These are phyloP conservation scores for Epirrhoe tristata DNA, from an alignment of 2,888 invertebrate genomes.

Conservation along the genomic window DNA sequence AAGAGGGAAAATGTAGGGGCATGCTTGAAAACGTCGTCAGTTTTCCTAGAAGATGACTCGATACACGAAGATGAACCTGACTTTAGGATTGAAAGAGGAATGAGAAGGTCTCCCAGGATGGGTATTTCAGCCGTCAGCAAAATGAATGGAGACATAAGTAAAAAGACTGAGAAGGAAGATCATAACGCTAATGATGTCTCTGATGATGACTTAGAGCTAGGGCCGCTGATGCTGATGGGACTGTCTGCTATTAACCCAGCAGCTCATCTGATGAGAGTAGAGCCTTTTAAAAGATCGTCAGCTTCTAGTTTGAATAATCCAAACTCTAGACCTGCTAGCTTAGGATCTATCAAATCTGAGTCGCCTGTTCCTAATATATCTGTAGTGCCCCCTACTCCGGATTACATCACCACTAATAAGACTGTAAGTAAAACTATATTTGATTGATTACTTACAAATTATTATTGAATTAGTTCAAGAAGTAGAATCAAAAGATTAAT, in stretches of 20 bases:
- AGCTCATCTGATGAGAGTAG: conserved; percentile 85
- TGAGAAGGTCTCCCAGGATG: conserved; percentile 77
- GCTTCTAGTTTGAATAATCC: conserved; percentile 57
- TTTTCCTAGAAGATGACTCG: conserved; percentile 77
- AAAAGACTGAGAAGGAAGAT: conserved; percentile 76
- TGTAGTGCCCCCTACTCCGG: conserved; percentile 91
- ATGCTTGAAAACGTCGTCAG: conserved; percentile 77
- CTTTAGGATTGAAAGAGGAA: conserved; percentile 75
- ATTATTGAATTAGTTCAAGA: too few species aligned
- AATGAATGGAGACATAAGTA: conserved; percentile 81
- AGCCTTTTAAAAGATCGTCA: conserved; percentile 80
- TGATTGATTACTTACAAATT: too few species aligned
- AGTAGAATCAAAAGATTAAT: too few species aligned
- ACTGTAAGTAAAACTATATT: conserved; percentile 69
- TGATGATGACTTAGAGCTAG: conserved; percentile 86
- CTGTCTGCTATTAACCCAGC: conserved; percentile 87
- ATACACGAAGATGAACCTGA: conserved; percentile 75
- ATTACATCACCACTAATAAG: conserved; percentile 78
- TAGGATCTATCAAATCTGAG: conserved; percentile 71
- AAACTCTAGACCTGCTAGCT: conserved; percentile 80
- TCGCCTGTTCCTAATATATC: conserved; percentile 89
- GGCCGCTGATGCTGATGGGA: conserved; percentile 89
- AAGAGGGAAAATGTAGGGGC: conserved; percentile 76
- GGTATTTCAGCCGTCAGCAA: conserved; percentile 78
- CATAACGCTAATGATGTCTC: conserved; percentile 72